Conservation (phyloP, 1,140 invertebrate species). For the Drosophila tropicalis region DNA sequence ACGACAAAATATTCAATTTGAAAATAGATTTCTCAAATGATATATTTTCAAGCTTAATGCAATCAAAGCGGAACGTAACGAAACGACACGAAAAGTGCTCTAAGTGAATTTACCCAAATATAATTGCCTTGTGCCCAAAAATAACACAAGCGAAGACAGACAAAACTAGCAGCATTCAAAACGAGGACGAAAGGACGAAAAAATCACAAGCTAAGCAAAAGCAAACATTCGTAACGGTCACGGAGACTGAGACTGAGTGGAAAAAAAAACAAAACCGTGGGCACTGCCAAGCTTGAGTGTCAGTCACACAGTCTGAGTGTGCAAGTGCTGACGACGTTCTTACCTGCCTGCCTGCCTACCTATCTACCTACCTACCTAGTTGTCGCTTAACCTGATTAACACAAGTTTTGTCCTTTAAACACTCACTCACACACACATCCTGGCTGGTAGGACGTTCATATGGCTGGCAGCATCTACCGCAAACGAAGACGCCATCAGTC, state of each 20-base stretch:
- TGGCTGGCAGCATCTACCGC: conserved; percentile 59
- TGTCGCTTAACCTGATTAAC: conserved; percentile 71
- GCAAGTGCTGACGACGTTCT: conserved; percentile 23
- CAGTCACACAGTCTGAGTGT: conserved; percentile 16
- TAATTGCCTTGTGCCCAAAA: conserved; percentile 44
- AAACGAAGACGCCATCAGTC: conserved; percentile 58
- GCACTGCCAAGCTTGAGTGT: conserved; percentile 11
- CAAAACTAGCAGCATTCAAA: conserved; percentile 30
- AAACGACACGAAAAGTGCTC: conserved; percentile 44
- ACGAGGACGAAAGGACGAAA: conserved; percentile 26
- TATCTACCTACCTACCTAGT: not conserved
- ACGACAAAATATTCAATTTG: conserved; percentile 38
- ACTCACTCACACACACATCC: conserved; percentile 24
- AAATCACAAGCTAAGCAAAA: conserved; percentile 10
- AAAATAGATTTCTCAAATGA: conserved; percentile 45
- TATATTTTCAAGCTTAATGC: conserved; percentile 63
- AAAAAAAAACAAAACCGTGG: not conserved
- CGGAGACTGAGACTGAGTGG: not conserved
- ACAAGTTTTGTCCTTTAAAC: conserved; percentile 61
- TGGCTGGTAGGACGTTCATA: conserved; percentile 39
- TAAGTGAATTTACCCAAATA: conserved; percentile 67
- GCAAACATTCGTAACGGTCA: conserved; percentile 11
- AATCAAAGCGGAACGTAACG: conserved; percentile 49
- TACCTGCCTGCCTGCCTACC: conserved; percentile 2
- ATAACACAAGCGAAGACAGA: conserved; percentile 3